phyloP scores from a whole-genome alignment of 30 jellyfish, hydroid and myxozoan species.

The Hydra vulgaris region DNA sequence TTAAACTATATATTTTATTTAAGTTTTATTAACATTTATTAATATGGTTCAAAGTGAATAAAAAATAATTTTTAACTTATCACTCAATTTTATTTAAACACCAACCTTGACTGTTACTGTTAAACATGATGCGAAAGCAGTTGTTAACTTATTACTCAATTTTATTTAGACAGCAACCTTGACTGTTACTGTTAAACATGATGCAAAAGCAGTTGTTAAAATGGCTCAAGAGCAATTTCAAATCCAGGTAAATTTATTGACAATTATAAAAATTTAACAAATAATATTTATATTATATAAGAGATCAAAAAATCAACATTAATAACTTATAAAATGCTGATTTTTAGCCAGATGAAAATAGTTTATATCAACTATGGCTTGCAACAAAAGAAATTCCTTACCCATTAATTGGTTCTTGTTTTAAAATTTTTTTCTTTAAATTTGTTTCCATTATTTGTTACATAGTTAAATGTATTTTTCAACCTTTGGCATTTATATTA shows the following conservation, averaged over 20 bases:
- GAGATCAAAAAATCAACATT: no score
- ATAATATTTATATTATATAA: no score
- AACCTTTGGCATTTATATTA: no score
- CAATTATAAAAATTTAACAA: no score
- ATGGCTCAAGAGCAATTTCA: conserved; percentile 89
- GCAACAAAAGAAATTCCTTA: conserved; percentile 82
- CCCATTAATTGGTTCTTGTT: conserved; percentile 76
- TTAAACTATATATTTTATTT: no score
- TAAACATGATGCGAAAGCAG: conserved; percentile 68
- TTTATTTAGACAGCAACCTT: conserved; percentile 49
- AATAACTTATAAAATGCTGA: no score
- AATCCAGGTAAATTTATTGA: conserved; percentile 30
- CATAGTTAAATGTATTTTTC: no score
- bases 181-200: conserved; percentile 72
- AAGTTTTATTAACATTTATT: conserved; percentile 60
- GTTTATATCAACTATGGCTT: conserved; percentile 86
- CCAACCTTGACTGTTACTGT: conserved; percentile 56
- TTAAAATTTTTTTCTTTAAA: neutral
- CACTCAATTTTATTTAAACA: conserved; percentile 56
- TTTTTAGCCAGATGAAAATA: conserved; percentile 49
- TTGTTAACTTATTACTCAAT: conserved; percentile 28
- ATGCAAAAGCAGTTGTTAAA: conserved; percentile 63
- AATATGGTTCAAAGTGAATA: conserved; percentile 62
- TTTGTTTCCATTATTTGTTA: no score
- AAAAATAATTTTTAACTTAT: conserved; percentile 48